Base-by-base conservation (phyloP, 2,888 invertebrate genomes). In the Volucella inanis region DNA sequence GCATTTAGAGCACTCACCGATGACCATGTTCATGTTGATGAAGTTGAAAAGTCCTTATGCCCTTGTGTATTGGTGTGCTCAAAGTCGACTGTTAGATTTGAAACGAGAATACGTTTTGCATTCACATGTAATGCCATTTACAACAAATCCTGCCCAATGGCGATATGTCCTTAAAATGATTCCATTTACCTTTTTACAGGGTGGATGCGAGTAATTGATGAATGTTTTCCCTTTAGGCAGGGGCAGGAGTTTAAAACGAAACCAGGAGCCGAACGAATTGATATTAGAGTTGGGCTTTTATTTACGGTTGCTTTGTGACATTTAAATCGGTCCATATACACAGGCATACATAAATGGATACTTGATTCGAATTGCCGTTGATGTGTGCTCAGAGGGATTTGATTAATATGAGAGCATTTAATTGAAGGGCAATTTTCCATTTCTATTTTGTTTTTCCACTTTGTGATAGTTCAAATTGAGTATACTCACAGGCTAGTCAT, bases 341-440 rank as follows among this genome's bases (percentile, higher is more conserved):
- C 31, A 3, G 47, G 47, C 47, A 61, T 65, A 57, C 67, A 50
- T 54, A 41, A 68, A 62, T 55, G 14, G 74, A 68, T 41, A 71
- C 65, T 79, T 75, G 74, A 70, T 64, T 79, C 47, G 39, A 43
- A 50, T 55, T 47, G 15, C 52, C 14, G 15, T 52, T 47, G 54
- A 49, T 39, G 39, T 43, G 43, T 45, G 38, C 1, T 52, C 31
- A 22, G 38, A 18, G 65, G 61, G 62, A 47, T 67, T 78, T 85
- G 80, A 85, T 85, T 80, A 76, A 81, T 77, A 71, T 41, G 71
- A 72, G 67, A 67, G 65, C 71, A 80, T 80, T 85, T 80, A 84
- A 79, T 84, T 79, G 72, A 68, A 49, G 52, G 45, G 65, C 43
- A 14, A 62, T 75, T 74, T 78, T 64, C 9, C 18, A 61, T 3